A percentile compares a stretch with the other conserved stretches of the same genome.
Evolutionary conservation across 2,888 invertebrate species (phyloP).

Genomic region (Adelognathus sp.): DNA sequence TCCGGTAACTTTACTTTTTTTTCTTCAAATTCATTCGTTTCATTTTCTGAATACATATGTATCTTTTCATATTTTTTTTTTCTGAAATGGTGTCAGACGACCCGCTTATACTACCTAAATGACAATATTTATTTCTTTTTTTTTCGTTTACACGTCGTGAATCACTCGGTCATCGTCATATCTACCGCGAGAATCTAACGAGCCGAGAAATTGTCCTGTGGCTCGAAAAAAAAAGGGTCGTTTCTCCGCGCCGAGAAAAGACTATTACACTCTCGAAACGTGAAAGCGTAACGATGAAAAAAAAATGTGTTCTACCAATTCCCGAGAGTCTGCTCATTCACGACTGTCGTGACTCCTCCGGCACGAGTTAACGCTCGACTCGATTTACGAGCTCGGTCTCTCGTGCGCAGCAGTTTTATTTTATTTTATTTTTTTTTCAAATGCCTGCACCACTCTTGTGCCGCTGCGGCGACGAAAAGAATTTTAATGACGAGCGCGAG

Average conservation of each 20-base stretch:
- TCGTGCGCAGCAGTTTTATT: neutral
- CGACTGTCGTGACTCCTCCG: neutral
- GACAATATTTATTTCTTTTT: neutral
- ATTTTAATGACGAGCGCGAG: neutral
- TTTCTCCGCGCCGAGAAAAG: neutral
- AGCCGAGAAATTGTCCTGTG: neutral
- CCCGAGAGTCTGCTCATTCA: conserved; percentile 9
- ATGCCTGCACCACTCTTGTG: neutral
- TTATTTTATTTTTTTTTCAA: neutral
- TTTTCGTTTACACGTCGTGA: neutral
- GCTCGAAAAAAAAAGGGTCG: neutral
- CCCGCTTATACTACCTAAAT: too few species aligned
- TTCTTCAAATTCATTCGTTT: too few species aligned
- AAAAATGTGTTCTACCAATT: neutral
- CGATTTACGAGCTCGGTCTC: neutral
- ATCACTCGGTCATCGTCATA: neutral
- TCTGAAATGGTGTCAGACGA: too few species aligned
- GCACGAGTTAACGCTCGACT: neutral
- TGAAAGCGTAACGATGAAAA: conserved; percentile 52
- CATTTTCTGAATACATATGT: too few species aligned
- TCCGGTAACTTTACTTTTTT: too few species aligned
- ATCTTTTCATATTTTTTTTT: neutral
- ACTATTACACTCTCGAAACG: neutral
- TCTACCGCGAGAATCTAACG: neutral
- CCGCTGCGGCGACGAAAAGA: neutral